A percentile compares a stretch with the other conserved stretches of the same genome.
Conservation (phyloP, 2,113 vertebrate genomes). For the Mesoclemmys tuberculata region DNA sequence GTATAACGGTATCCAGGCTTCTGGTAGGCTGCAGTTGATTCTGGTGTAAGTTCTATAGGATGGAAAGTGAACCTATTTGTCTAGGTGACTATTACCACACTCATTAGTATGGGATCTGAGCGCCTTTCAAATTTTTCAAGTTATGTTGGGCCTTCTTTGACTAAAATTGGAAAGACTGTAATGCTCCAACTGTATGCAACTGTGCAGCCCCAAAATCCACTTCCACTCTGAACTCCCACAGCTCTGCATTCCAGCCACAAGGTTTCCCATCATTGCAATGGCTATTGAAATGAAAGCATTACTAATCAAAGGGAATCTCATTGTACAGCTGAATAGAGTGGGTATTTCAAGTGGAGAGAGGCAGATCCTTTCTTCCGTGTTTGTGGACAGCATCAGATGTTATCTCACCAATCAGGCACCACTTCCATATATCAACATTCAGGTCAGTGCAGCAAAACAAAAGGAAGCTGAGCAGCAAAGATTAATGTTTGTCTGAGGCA, state of each 20-base stretch:
- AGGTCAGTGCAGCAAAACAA: constrained; percentile 32
- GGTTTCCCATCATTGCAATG: neutral
- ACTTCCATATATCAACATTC: constrained; percentile 7
- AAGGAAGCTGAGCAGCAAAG: constrained; percentile 21
- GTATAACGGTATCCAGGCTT: constrained; percentile 51
- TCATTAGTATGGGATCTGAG: neutral
- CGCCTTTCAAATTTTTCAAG: neutral
- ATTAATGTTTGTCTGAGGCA: neutral
- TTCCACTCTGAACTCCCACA: neutral
- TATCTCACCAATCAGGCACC: constrained; percentile 10
- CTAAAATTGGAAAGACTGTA: neutral
- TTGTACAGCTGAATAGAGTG: neutral
- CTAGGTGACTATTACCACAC: constrained; percentile 3
- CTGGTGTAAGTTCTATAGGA: constrained; percentile 10
- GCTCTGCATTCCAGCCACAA: neutral
- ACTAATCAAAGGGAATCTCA: neutral
- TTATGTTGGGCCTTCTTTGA: neutral
- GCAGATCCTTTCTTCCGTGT: constrained; percentile 36
- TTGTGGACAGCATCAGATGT: constrained; percentile 14
- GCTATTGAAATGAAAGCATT: neutral
- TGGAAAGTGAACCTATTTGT: neutral
- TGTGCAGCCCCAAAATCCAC: neutral
- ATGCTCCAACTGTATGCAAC: neutral
- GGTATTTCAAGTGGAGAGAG: constrained; percentile 1
- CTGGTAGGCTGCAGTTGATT: neutral